Base-by-base conservation (phyloP, 2,113 vertebrate genomes). In the Astur gentilis region DNA sequence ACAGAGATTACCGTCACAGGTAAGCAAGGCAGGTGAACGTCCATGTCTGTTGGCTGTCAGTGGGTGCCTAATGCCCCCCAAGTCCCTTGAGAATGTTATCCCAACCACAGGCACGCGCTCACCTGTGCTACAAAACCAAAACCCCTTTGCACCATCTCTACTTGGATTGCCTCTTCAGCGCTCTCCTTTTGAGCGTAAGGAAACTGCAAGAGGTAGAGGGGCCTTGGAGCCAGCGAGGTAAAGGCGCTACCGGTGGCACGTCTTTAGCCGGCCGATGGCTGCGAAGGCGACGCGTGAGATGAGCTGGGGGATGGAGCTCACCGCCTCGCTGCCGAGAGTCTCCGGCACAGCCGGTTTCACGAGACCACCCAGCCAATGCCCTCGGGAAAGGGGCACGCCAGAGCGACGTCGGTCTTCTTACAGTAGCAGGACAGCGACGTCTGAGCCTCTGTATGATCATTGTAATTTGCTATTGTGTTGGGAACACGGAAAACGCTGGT, bases 381-480 rank as follows among this genome's bases (percentile, higher is more conserved):
- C 34, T 91, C 3, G 4, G 42, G 20, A 55, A 17, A 81, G 8
- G 31, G 16, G 52, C 57, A 55, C 7, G 64, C 18, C 32, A n/a
- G 73, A n/a, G 20, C 10, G 21, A 57, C 22, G 45, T 15, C 3
- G 2, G 81, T 38, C n/a, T 60, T 64, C 25, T 50, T 38, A 45
- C 0, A 4, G 54, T 3, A 57, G 55, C 0, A 2, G 64, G 52
- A 70, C 10, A 21, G 22, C 36, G 38, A 25, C 17, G 49, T 40
- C 36, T 7, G 20, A 87, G 44, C n/a, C 40, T 47, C n/a, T 14
- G 11, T 9, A 49, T 19, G 16, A n/a, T 23, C 58, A 31, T 0
- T 36, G 34, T 20, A 49, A 87, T 54, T 52, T 49, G 32, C 38
- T 54, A 1, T 34, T 55, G 62, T 26, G 3, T 5, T 78, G 20